phyloP scores from a whole-genome alignment of 2,888 invertebrate species.

The Monoplex corrugatus region DNA sequence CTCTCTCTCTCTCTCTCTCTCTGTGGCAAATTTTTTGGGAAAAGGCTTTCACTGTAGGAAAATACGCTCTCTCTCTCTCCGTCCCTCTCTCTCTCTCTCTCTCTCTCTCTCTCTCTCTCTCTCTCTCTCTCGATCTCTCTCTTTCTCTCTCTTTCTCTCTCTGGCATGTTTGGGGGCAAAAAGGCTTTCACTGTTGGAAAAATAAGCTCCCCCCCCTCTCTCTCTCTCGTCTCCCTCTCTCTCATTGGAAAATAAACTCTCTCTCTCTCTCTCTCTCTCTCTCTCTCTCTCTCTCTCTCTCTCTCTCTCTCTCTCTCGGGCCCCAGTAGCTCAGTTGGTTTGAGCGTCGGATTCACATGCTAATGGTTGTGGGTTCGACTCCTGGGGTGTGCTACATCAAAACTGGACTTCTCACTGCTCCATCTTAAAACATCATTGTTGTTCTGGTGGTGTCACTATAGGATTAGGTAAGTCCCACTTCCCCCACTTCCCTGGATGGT shows the following conservation, averaged over 20 bases:
- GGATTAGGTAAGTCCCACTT: too few relatives aligned
- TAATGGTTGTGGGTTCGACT: not conserved
- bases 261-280: conserved; percentile 3
- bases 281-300: not conserved
- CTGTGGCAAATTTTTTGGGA: too few relatives aligned
- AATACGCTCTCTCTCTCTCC: not conserved
- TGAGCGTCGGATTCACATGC: not conserved
- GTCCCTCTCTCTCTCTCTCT: not conserved
- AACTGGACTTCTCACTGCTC: too few relatives aligned
- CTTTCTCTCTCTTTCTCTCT: not conserved
- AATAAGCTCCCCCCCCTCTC: too few relatives aligned
- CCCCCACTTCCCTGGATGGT: too few relatives aligned
- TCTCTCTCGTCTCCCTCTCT: not conserved
- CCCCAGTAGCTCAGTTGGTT: not conserved
- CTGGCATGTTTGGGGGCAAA: not conserved
- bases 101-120: too few relatives aligned
- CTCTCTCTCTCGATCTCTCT: too few relatives aligned
- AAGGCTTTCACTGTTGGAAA: not conserved
- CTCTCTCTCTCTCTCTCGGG: not conserved
- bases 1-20: too few relatives aligned
- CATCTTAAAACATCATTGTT: too few relatives aligned
- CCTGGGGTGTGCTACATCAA: not conserved
- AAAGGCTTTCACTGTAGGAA: too few relatives aligned
- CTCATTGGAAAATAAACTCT: too few relatives aligned
- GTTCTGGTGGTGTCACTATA: too few relatives aligned